Percentiles rank a stretch among this genome's conserved stretches.
Conservation (phyloP, 2,797 vertebrate species). For the Acanthurus tractus region DNA sequence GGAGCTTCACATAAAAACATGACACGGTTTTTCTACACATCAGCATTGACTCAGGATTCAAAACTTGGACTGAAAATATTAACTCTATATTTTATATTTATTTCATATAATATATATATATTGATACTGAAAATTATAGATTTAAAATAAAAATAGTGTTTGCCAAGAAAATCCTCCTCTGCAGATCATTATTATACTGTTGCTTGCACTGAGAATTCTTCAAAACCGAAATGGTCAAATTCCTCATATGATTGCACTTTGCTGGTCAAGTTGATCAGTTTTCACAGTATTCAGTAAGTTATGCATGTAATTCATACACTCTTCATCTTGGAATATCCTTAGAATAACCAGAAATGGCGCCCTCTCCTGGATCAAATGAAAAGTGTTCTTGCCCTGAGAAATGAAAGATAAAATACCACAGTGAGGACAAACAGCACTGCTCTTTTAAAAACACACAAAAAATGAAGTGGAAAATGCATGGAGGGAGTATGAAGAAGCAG, state of each 20-base stretch:
- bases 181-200: no score
- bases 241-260: not conserved
- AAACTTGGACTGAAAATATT: no score
- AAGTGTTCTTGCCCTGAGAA: not conserved
- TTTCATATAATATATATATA: no score
- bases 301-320: not conserved
- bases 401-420: not conserved
- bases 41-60: no score
- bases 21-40: no score
- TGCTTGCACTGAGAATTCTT: not conserved
- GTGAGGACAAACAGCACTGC: not conserved
- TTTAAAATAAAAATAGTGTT: no score
- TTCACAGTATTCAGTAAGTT: no score
- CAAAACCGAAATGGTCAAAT: not conserved
- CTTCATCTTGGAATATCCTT: not conserved
- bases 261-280: not conserved
- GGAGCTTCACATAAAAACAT: no score
- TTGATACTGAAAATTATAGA: no score
- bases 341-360: constrained; percentile 24
- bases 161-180: no score
- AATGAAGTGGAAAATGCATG: not conserved
- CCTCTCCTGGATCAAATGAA: constrained; percentile 65
- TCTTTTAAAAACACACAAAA: not conserved
- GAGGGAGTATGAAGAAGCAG: not conserved
- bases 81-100: no score